A percentile compares a stretch with the other conserved stretches of the same genome.
These are phyloP conservation scores for Cercopithecus petaurista DNA, from an alignment of 2,797 vertebrate genomes.

Conservation along the genomic window DNA sequence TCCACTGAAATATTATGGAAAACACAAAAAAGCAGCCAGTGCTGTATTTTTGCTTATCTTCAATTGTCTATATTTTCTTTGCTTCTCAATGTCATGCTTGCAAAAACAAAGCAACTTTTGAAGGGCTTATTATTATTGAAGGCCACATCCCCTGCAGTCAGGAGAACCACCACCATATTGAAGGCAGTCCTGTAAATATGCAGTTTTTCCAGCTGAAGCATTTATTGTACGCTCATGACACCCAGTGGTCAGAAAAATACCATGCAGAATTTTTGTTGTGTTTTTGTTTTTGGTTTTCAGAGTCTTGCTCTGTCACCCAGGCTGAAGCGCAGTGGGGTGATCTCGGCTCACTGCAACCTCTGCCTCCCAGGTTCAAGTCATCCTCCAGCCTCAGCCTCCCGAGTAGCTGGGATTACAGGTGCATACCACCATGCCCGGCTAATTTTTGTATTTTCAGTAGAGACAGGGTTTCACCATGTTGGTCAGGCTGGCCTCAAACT, in stretches of 20 bases:
- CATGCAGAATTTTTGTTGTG: not conserved
- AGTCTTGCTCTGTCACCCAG: too few relatives aligned
- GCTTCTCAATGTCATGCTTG: not conserved
- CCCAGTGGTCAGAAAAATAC: constrained; percentile 80
- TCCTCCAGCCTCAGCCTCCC: too few relatives aligned
- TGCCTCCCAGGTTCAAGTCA: too few relatives aligned
- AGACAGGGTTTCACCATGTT: too few relatives aligned
- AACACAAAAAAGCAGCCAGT: not conserved
- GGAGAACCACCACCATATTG: fast-evolving
- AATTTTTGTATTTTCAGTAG: too few relatives aligned
- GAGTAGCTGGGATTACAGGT: too few relatives aligned
- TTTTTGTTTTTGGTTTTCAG: not conserved
- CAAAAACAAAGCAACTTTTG: not conserved
- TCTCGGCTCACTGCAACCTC: too few relatives aligned
- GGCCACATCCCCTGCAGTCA: fast-evolving
- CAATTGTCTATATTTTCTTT: not conserved
- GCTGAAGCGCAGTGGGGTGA: too few relatives aligned
- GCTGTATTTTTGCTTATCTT: not conserved
- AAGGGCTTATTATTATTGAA: too few relatives aligned
- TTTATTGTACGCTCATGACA: constrained; percentile 75
- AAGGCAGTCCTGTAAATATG: fast-evolving
- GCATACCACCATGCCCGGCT: too few relatives aligned
- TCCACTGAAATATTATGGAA: not conserved
- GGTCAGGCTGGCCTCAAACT: too few relatives aligned
- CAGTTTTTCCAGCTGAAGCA: not conserved